Evolutionary conservation across 2,113 vertebrate genomes (phyloP).

Genomic region (Anolis sagrei): DNA sequence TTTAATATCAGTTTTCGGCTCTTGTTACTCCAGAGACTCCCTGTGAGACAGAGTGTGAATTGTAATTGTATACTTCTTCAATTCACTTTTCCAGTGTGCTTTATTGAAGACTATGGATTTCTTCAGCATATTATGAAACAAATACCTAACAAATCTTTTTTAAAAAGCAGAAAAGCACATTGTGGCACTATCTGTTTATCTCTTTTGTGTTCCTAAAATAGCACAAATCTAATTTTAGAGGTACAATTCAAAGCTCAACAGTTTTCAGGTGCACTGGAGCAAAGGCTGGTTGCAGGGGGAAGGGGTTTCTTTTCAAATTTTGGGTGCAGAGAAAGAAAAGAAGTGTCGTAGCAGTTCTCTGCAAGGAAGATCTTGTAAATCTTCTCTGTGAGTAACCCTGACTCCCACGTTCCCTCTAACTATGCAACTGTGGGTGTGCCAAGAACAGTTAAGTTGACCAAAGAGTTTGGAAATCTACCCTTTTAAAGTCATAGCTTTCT

Average conservation of each 20-base stretch:
- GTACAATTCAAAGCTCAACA: slow-evolving; percentile 57
- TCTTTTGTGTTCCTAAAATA: slow-evolving; percentile 47
- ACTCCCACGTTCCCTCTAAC: too few species aligned
- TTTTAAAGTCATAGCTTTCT: too few species aligned
- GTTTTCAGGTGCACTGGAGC: slow-evolving; percentile 56
- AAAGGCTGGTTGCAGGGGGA: not conserved
- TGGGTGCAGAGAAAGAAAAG: not conserved
- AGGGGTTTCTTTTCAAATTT: not conserved
- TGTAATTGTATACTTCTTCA: slow-evolving; percentile 31
- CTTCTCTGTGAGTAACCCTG: too few species aligned
- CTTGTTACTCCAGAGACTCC: slow-evolving; percentile 17
- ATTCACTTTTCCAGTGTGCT: slow-evolving; percentile 34
- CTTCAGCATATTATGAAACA: slow-evolving; percentile 49
- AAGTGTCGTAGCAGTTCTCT: too few species aligned
- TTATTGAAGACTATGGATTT: slow-evolving; percentile 42
- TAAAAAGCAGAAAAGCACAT: slow-evolving; percentile 35
- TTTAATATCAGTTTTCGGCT: slow-evolving; percentile 45
- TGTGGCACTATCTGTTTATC: slow-evolving; percentile 40
- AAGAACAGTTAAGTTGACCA: too few species aligned
- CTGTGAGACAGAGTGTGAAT: slow-evolving; percentile 36
- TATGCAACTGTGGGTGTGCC: too few species aligned
- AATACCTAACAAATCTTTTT: not conserved
- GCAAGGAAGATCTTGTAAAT: too few species aligned
- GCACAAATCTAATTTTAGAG: slow-evolving; percentile 59
- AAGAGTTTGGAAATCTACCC: too few species aligned